Evolutionary conservation across 2,797 vertebrate species (phyloP).

Genomic region (Chelon auratus): DNA sequence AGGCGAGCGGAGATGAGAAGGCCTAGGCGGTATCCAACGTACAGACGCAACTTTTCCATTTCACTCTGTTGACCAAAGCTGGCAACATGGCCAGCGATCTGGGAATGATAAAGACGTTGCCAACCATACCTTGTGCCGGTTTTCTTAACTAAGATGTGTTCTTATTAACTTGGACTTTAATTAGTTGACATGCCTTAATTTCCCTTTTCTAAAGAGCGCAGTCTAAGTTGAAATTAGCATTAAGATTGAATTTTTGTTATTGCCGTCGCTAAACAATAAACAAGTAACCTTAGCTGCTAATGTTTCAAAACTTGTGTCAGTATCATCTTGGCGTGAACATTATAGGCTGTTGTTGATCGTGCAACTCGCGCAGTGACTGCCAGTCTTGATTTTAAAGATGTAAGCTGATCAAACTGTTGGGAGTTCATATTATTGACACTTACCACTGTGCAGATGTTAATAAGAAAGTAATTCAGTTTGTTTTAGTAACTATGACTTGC

Average conservation of each 20-base stretch:
- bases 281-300: slow-evolving; percentile 17
- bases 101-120: slow-evolving; percentile 68
- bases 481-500: slow-evolving; percentile 34
- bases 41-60: slow-evolving; percentile 66
- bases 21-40: slow-evolving; percentile 39
- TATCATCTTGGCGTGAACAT: slow-evolving; percentile 57
- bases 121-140: slow-evolving; percentile 51
- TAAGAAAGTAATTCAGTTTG: slow-evolving; percentile 60
- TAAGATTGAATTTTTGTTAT: slow-evolving; percentile 66
- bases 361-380: slow-evolving; percentile 1
- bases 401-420: slow-evolving; percentile 56
- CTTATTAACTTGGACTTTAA: slow-evolving; percentile 81
- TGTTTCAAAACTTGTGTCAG: slow-evolving; percentile 59
- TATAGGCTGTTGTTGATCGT: slow-evolving; percentile 4
- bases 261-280: slow-evolving; percentile 59
- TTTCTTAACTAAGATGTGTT: slow-evolving; percentile 75
- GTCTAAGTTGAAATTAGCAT: slow-evolving; percentile 76
- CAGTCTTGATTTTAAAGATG: slow-evolving; percentile 28
- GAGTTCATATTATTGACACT: slow-evolving; percentile 59
- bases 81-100: slow-evolving; percentile 68
- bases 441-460: slow-evolving; percentile 58
- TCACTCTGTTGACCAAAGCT: slow-evolving; percentile 57
- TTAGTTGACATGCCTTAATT: slow-evolving; percentile 71
- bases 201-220: slow-evolving; percentile 62
- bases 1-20: slow-evolving; percentile 46